A percentile compares a stretch with the other conserved stretches of the same genome.
phyloP scores from a whole-genome alignment of 2,113 vertebrate species.

The Ciconia boyciana region DNA sequence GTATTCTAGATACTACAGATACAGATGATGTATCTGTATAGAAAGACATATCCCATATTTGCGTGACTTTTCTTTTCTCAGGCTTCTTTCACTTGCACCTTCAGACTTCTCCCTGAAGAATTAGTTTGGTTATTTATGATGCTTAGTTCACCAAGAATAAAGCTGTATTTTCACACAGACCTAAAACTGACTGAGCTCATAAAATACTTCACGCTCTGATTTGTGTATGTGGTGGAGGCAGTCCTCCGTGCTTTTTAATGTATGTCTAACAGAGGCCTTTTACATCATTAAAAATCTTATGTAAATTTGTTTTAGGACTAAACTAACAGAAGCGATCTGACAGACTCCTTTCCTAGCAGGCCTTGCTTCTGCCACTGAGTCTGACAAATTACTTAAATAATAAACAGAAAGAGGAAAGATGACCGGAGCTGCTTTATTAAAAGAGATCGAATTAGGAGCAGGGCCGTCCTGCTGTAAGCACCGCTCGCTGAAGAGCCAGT shows the following conservation, averaged over 20 bases:
- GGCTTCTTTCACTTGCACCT: background rate
- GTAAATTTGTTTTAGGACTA: background rate
- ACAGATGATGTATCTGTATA: background rate
- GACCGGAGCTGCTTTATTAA: background rate
- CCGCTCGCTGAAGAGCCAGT: background rate
- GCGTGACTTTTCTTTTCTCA: background rate
- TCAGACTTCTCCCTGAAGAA: background rate
- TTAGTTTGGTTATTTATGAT: background rate
- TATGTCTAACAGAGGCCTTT: background rate
- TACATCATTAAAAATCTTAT: background rate
- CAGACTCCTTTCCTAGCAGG: background rate
- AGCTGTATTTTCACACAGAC: background rate
- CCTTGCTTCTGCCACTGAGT: background rate
- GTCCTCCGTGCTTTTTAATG: background rate
- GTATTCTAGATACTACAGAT: background rate
- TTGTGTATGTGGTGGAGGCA: background rate
- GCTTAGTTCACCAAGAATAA: background rate
- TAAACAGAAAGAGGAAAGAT: background rate
- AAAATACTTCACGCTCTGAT: background rate
- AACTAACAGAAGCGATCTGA: background rate
- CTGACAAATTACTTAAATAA: background rate
- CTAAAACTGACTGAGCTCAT: background rate
- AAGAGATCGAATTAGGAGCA: background rate
- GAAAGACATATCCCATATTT: background rate
- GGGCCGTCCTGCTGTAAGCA: background rate